Percentiles rank a stretch among this genome's conserved stretches.
Conservation (phyloP, 2,113 vertebrate genomes). For the Copsychus sechellarum region DNA sequence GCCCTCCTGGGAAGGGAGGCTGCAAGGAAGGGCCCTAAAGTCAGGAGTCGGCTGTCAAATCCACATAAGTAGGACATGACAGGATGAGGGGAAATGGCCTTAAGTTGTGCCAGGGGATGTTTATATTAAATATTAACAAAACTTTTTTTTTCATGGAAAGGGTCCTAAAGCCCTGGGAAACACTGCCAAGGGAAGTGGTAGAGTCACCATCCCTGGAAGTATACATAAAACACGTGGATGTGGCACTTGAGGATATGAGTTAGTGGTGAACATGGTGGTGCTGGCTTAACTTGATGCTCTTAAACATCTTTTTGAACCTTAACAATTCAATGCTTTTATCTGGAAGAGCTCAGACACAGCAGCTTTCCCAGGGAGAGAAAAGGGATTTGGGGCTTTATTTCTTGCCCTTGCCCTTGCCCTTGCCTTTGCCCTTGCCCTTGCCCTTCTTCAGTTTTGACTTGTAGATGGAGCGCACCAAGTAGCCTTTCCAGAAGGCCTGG, state of each 20-base stretch:
- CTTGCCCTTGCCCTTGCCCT: conserved; percentile 66
- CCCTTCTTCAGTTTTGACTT: conserved; percentile 68
- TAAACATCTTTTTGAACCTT: neutral
- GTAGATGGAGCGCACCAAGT: conserved; percentile 77
- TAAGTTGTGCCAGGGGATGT: neutral
- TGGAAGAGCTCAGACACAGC: neutral
- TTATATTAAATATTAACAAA: neutral
- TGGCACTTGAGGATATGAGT: neutral
- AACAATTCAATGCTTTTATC: neutral
- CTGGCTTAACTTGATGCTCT: neutral
- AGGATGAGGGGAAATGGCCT: neutral
- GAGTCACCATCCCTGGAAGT: neutral
- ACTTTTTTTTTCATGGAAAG: neutral
- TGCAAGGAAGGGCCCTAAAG: neutral
- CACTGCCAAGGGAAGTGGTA: neutral
- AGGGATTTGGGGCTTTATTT: neutral
- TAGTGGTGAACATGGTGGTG: neutral
- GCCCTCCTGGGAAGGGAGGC: neutral
- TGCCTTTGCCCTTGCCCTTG: conserved; percentile 6
- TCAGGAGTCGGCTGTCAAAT: neutral
- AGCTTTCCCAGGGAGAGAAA: neutral
- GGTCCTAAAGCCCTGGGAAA: neutral
- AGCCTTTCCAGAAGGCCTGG: conserved; percentile 83
- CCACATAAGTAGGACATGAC: neutral
- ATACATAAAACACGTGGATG: neutral